Evolutionary conservation across 2,113 vertebrate genomes (phyloP), one percentile per base, ranked within the genome.

Genomic region (Gavia stellata): DNA sequence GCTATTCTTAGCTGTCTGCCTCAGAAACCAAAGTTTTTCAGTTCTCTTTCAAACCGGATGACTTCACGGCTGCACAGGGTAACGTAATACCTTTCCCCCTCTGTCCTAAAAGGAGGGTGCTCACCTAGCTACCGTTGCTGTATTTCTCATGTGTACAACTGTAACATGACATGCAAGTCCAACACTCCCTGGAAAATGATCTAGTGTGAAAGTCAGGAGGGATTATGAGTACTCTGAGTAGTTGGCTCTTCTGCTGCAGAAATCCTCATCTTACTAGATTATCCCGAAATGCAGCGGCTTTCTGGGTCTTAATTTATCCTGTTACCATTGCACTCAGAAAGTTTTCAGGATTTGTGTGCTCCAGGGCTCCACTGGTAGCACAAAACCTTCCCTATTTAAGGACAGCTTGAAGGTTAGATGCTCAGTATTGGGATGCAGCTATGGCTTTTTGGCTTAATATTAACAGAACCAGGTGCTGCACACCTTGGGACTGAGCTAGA

Each of bases 191-290:
- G 92, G n/a, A 96, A 97, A 71, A 75, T 7, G 94, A 96, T 92
- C 95, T 44, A 18, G 59, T 78, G 92, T 92, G 59, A 96, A 97
- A 97, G 88, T 38, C 95, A 86, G 86, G 59, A 81, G 92, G 95
- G 96, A 97, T 97, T 96, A 95, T 81, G 95, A 92, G 96, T 96
- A 81, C 94, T 96, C 55, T 2, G 86, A 29, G 61, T 28, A 79
- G 38, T 18, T 78, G 82, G 67, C 75, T 71, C 75, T 66, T n/a
- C 38, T 10, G 21, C 45, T 62, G 59, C 72, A 93, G 68, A 71
- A 88, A 86, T 65, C 90, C 72, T 78, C 25, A 49, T 86, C 82
- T 71, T 56, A 8, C 80, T 28, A 24, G 67, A 47, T 90, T 74
- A 81, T 86, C 80, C 65, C 52, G 17, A 81, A 94, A 65, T 8